phyloP scores from a whole-genome alignment of 2,888 invertebrate species.

The Eupsilia transversa region DNA sequence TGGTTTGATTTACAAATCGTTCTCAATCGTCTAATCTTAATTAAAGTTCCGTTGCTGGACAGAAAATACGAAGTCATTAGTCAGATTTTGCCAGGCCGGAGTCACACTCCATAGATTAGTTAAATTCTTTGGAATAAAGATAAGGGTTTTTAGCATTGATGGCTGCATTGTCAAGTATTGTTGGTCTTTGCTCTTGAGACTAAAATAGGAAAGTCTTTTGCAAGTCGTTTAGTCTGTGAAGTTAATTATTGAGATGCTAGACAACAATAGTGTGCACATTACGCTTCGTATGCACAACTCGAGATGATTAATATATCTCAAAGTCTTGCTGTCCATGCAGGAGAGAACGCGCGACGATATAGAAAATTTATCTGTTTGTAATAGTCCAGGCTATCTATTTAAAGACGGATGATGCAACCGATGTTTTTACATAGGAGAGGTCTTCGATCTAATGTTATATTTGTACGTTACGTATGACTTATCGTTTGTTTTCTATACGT shows the following conservation, averaged over 20 bases:
- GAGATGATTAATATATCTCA: constrained; percentile 7
- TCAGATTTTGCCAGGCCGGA: constrained; percentile 15
- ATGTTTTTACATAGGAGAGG: constrained; percentile 66
- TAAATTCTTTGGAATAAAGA: constrained; percentile 31
- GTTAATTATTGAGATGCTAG: constrained; percentile 24
- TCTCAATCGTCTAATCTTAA: constrained; percentile 34
- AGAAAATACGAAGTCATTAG: constrained; percentile 45
- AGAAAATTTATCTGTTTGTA: constrained; percentile 67
- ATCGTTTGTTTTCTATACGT: constrained; percentile 60
- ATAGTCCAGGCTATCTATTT: constrained; percentile 70
- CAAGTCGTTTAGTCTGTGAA: constrained; percentile 23
- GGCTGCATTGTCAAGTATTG: constrained; percentile 11
- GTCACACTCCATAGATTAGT: constrained; percentile 26
- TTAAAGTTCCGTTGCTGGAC: constrained; percentile 53
- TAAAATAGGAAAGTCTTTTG: constrained; percentile 39
- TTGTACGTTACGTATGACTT: constrained; percentile 59
- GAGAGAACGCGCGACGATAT: constrained; percentile 43
- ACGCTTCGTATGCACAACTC: neutral
- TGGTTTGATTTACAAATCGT: constrained; percentile 45
- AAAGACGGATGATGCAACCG: constrained; percentile 70
- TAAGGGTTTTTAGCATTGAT: constrained; percentile 6
- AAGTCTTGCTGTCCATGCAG: constrained; percentile 17
- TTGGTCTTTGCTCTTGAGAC: constrained; percentile 31
- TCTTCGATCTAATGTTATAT: constrained; percentile 66
- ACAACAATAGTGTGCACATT: constrained; percentile 7